These are phyloP conservation scores for Notocelia uddmanniana DNA, from an alignment of 2,888 invertebrate genomes.

Conservation along the genomic window DNA sequence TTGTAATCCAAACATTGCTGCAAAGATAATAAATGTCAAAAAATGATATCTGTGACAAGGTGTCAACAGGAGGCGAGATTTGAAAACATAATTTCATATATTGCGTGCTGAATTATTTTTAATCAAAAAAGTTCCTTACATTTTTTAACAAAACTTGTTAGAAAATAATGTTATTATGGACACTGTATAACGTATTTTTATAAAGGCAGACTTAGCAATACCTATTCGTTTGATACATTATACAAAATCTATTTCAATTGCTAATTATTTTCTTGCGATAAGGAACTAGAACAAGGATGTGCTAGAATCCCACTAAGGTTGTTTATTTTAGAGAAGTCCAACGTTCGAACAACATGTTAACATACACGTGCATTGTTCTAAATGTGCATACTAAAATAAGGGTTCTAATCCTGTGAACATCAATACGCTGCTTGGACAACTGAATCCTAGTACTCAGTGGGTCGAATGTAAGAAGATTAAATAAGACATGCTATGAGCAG, in stretches of 20 bases:
- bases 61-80: too few relatives aligned
- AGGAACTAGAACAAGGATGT: constrained; percentile 36
- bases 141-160: too few relatives aligned
- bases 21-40: too few relatives aligned
- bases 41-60: too few relatives aligned
- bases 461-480: background rate
- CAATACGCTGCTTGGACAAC: too few relatives aligned
- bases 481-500: background rate
- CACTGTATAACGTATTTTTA: background rate
- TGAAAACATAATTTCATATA: too few relatives aligned
- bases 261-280: constrained; percentile 22
- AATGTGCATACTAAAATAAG: too few relatives aligned
- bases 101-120: too few relatives aligned
- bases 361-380: constrained; percentile 8
- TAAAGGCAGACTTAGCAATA: background rate
- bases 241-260: background rate
- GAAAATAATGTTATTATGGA: too few relatives aligned
- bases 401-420: too few relatives aligned
- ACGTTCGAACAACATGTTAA: constrained; percentile 14
- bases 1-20: too few relatives aligned
- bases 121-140: too few relatives aligned
- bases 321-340: constrained; percentile 26
- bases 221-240: background rate
- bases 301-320: constrained; percentile 18
- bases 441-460: background rate